These are phyloP conservation scores for Platalea minor DNA, from an alignment of 2,797 vertebrate species.

Conservation along the genomic window DNA sequence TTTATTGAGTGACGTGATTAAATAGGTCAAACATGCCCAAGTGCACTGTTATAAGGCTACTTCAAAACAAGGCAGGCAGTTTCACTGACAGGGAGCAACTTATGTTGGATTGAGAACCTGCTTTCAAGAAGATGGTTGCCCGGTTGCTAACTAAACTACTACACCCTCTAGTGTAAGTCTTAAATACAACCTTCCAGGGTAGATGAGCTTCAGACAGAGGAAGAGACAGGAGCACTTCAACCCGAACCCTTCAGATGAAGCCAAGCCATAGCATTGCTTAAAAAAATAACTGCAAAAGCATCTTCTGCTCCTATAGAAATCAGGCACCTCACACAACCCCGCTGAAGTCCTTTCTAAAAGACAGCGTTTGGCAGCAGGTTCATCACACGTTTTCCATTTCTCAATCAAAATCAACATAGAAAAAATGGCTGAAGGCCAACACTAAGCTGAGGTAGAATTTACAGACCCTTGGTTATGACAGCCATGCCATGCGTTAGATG, in stretches of 20 bases:
- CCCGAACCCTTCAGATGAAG: not conserved
- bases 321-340: accelerated
- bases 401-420: accelerated
- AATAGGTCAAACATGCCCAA: not conserved
- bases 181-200: not conserved
- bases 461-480: not conserved
- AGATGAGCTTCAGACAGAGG: not conserved
- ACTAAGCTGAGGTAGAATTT: not conserved
- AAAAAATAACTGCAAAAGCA: not conserved
- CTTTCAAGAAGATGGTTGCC: constrained; percentile 15
- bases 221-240: not conserved
- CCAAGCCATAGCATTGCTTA: not conserved
- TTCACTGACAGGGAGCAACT: not conserved
- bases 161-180: constrained; percentile 48
- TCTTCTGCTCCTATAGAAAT: not conserved
- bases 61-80: not conserved
- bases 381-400: not conserved
- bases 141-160: not conserved
- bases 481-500: accelerated
- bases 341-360: not conserved
- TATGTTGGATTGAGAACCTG: not conserved
- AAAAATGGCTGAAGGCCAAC: not conserved
- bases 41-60: not conserved
- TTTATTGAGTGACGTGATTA: not conserved
- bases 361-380: not conserved